Evolutionary conservation across 2,113 vertebrate genomes (phyloP).

Genomic region (Talpa occidentalis): DNA sequence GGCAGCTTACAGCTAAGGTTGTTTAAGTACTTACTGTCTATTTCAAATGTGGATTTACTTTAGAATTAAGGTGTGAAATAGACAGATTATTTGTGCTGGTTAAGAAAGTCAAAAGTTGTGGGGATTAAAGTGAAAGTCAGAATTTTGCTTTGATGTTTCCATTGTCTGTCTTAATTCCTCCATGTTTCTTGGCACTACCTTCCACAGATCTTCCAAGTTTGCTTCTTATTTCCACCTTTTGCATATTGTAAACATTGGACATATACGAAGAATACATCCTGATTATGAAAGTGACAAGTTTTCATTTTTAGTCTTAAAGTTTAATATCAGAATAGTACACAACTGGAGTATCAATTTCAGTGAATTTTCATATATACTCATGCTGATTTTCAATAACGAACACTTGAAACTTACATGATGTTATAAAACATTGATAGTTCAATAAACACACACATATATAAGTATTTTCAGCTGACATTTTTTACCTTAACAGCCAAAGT

Average conservation of each 20-base stretch:
- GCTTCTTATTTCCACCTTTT: not conserved
- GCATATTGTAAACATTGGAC: not conserved
- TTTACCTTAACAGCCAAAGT: not conserved
- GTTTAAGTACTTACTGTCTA: not conserved
- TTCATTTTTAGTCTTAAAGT: not conserved
- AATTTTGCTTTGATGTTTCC: not conserved
- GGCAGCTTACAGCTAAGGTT: not conserved
- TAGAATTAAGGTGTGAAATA: not conserved
- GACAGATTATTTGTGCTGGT: not conserved
- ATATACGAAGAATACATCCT: not conserved
- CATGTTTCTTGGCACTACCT: not conserved
- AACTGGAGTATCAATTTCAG: not conserved
- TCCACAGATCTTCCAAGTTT: not conserved
- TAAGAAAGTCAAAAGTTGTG: not conserved
- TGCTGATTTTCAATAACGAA: no score
- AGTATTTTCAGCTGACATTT: not conserved
- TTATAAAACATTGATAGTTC: no score
- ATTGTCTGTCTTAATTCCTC: not conserved
- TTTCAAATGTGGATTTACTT: not conserved
- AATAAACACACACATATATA: not conserved
- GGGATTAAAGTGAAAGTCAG: not conserved
- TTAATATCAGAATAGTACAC: not conserved
- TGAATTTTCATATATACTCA: no score
- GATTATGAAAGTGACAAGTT: not conserved
- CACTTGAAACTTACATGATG: no score